Conservation (phyloP, 2,888 invertebrate species). For the Protodeltote pygarga region DNA sequence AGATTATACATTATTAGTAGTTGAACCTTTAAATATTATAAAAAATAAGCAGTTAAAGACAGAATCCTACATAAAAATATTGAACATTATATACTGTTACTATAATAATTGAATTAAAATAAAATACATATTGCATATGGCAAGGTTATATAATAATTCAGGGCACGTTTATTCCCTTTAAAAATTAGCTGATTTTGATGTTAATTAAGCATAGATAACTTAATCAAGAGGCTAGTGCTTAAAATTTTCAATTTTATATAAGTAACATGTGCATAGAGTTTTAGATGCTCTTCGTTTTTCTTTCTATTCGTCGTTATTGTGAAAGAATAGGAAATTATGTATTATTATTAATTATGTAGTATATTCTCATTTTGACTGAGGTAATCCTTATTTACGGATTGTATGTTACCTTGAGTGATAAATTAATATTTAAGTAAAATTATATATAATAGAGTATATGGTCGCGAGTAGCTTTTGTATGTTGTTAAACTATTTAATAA, state of each 20-base stretch:
- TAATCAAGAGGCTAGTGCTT: constrained; percentile 62
- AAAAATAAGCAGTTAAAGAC: constrained; percentile 14
- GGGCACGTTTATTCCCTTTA: constrained; percentile 56
- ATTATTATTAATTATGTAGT: constrained; percentile 45
- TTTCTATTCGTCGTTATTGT: constrained; percentile 59
- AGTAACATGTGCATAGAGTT: constrained; percentile 50
- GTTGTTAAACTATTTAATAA: constrained; percentile 84
- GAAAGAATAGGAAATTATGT: constrained; percentile 43
- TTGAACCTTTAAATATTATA: constrained; percentile 18
- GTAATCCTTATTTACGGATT: constrained; percentile 69
- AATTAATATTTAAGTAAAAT: constrained; percentile 75
- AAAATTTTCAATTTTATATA: constrained; percentile 58
- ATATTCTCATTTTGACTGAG: constrained; percentile 70
- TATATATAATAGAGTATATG: constrained; percentile 72
- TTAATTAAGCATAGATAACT: constrained; percentile 47
- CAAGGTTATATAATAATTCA: constrained; percentile 45
- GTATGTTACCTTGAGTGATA: constrained; percentile 76
- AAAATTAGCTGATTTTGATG: constrained; percentile 55
- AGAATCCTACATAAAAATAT: constrained; percentile 38
- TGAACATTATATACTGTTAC: constrained; percentile 9
- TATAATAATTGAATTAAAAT: constrained; percentile 29
- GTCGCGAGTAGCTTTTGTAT: constrained; percentile 85
- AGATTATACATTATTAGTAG: constrained; percentile 27
- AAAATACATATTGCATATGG: constrained; percentile 37
- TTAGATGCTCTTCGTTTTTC: constrained; percentile 57